Conservation (phyloP, 2,113 vertebrate genomes). For the Bubalus kerabau region DNA sequence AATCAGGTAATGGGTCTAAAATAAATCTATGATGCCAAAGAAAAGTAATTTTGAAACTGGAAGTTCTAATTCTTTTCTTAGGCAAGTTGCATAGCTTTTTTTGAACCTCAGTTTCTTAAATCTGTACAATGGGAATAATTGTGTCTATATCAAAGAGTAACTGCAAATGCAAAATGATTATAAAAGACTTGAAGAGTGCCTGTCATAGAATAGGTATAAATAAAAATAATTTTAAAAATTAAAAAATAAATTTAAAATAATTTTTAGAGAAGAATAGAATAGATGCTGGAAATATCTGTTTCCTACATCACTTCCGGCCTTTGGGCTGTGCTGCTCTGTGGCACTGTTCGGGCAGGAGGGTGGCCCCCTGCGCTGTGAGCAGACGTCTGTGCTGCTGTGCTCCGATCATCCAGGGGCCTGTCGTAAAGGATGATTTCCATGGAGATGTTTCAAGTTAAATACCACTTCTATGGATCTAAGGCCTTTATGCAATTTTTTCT, state of each 20-base stretch:
- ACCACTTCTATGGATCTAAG: neutral
- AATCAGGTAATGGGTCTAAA: neutral
- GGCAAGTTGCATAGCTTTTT: neutral
- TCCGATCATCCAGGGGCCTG: neutral
- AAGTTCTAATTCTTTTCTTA: neutral
- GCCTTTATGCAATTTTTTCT: neutral
- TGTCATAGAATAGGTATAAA: neutral
- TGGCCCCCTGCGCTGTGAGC: neutral
- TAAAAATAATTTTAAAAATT: neutral
- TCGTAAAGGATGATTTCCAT: neutral
- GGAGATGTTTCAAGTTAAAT: neutral
- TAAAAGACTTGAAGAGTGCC: neutral
- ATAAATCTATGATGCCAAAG: neutral
- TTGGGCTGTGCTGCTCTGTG: neutral
- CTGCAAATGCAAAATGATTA: neutral
- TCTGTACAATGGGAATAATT: neutral
- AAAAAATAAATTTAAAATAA: neutral
- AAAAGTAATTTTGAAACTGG: neutral
- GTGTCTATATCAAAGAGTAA: neutral
- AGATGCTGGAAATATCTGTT: neutral
- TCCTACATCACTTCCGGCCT: neutral
- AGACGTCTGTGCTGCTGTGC: rapidly evolving
- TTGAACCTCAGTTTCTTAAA: neutral
- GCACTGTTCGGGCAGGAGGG: neutral
- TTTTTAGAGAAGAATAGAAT: neutral